Evolutionary conservation across 2,113 vertebrate genomes (phyloP).

Genomic region (Chaetops frenatus): DNA sequence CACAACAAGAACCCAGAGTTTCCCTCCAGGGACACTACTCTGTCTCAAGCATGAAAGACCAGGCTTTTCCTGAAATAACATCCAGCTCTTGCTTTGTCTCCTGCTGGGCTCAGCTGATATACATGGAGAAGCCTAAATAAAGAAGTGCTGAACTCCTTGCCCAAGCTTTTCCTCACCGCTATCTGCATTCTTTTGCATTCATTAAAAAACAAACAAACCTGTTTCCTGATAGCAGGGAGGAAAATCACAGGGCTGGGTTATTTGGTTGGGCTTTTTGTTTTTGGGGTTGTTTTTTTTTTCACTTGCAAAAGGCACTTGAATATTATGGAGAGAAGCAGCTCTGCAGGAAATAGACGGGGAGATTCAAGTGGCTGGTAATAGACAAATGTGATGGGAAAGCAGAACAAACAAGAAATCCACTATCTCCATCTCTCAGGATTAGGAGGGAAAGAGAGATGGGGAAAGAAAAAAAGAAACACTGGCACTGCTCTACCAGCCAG

Average conservation of each 20-base stretch:
- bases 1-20: not conserved
- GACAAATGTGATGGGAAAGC: not conserved
- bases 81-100: conserved; percentile 1
- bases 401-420: not conserved
- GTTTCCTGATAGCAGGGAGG: conserved; percentile 39
- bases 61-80: conserved; percentile 50
- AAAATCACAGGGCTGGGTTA: conserved; percentile 10
- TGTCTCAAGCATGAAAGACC: conserved; percentile 25
- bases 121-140: conserved; percentile 32
- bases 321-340: not conserved
- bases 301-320: not conserved
- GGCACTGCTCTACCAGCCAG: not conserved
- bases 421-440: not conserved
- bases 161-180: conserved; percentile 17
- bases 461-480: not conserved
- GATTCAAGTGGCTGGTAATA: not conserved
- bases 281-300: not conserved
- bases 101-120: conserved; percentile 38
- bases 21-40: not conserved
- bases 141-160: conserved; percentile 15
- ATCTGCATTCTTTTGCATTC: conserved; percentile 48
- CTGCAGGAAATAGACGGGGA: not conserved
- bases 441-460: not conserved
- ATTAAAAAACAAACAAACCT: conserved; percentile 61
- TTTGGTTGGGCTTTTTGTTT: not conserved